Conservation (phyloP, 2,888 invertebrate genomes). For the Hipparchia sbordonii region DNA sequence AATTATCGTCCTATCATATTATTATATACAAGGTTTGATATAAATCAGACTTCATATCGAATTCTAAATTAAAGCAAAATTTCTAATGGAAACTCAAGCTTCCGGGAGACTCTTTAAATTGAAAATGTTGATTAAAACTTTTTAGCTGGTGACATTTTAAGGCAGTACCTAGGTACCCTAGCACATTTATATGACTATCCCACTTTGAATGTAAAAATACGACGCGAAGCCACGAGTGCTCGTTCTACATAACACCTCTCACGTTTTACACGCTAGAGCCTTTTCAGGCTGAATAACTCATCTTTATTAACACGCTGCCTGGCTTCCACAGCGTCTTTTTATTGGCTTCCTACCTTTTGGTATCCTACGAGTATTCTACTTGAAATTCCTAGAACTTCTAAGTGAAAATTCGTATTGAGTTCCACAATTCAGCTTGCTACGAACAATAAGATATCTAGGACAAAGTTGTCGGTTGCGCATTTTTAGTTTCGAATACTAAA, state of each 20-base stretch:
- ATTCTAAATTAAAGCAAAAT: too few relatives aligned
- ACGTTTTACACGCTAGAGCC: conserved; percentile 35
- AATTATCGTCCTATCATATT: too few relatives aligned
- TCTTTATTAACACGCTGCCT: conserved; percentile 36
- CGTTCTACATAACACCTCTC: conserved; percentile 21
- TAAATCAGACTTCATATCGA: too few relatives aligned
- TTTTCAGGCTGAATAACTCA: conserved; percentile 35
- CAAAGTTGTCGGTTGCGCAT: background rate
- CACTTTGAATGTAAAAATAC: conserved; percentile 18
- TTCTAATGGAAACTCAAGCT: too few relatives aligned
- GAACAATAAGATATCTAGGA: background rate
- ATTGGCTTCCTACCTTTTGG: conserved; percentile 1
- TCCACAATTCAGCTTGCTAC: background rate
- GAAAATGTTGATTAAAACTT: background rate
- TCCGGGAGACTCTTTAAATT: too few relatives aligned
- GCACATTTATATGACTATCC: conserved; percentile 7
- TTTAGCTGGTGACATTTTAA: background rate
- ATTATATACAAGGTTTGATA: too few relatives aligned
- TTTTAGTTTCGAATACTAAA: too few relatives aligned
- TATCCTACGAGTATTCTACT: conserved; percentile 21
- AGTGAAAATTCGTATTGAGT: conserved; percentile 4
- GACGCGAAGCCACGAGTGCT: conserved; percentile 16
- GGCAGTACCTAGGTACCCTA: background rate
- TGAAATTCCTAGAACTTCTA: conserved; percentile 30
- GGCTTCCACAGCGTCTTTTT: conserved; percentile 16